phyloP scores from a whole-genome alignment of 1,140 invertebrate species.

The Procambarus clarkii region DNA sequence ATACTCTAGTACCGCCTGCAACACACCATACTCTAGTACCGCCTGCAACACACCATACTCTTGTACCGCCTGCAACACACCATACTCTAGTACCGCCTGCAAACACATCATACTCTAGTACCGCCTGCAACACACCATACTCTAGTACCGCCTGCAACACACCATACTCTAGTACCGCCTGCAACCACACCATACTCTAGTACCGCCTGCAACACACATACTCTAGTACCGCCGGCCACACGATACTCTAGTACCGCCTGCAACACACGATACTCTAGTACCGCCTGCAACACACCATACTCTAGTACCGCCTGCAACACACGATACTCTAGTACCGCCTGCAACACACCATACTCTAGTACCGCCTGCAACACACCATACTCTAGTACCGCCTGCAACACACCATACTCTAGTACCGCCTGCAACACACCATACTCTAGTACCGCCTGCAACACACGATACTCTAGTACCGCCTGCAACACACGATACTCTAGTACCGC shows the following conservation, averaged over 20 bases:
- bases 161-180: too few species aligned
- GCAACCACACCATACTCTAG: too few species aligned
- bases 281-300: too few species aligned
- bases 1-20: background rate
- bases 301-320: background rate
- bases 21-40: background rate
- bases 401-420: background rate
- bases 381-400: too few species aligned
- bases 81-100: background rate
- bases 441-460: too few species aligned
- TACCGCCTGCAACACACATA: too few species aligned
- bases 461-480: background rate
- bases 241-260: background rate
- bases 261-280: background rate
- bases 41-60: too few species aligned
- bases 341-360: too few species aligned
- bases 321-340: background rate
- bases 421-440: background rate
- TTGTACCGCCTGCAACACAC: background rate
- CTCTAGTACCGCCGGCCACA: too few species aligned
- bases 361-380: slow-evolving; percentile 1
- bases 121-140: background rate
- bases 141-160: too few species aligned
- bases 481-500: background rate
- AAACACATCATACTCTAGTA: too few species aligned